phyloP scores from a whole-genome alignment of 2,113 vertebrate species.

The Mesitornis unicolor region DNA sequence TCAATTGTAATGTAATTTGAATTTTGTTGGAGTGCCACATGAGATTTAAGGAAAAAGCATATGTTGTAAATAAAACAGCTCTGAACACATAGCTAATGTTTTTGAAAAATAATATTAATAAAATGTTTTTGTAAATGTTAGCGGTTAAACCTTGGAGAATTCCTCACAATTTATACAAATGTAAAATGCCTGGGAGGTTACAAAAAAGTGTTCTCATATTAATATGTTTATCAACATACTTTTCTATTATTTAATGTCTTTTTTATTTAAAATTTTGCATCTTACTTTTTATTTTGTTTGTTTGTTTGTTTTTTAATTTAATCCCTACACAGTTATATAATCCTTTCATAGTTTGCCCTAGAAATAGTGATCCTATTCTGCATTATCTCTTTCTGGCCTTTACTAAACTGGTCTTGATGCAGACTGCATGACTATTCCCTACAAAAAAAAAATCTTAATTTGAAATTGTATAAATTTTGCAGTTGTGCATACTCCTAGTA shows the following conservation, averaged over 20 bases:
- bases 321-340: background rate
- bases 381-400: background rate
- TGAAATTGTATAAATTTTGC: background rate
- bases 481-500: background rate
- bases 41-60: background rate
- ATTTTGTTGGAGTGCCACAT: background rate
- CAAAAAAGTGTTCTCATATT: background rate
- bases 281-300: too few relatives aligned
- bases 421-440: background rate
- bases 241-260: background rate
- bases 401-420: too few relatives aligned
- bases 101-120: background rate
- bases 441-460: background rate
- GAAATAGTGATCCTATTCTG: background rate
- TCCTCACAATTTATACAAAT: background rate
- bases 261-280: background rate
- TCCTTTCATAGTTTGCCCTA: background rate
- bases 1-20: background rate
- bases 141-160: background rate
- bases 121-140: accelerated
- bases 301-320: background rate
- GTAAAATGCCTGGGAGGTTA: background rate
- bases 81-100: background rate
- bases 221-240: background rate
- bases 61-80: background rate